Evolutionary conservation across 35 echinoderm and acorn worm genomes (phyloP).

Genomic region (Holothuria glaberrima): DNA sequence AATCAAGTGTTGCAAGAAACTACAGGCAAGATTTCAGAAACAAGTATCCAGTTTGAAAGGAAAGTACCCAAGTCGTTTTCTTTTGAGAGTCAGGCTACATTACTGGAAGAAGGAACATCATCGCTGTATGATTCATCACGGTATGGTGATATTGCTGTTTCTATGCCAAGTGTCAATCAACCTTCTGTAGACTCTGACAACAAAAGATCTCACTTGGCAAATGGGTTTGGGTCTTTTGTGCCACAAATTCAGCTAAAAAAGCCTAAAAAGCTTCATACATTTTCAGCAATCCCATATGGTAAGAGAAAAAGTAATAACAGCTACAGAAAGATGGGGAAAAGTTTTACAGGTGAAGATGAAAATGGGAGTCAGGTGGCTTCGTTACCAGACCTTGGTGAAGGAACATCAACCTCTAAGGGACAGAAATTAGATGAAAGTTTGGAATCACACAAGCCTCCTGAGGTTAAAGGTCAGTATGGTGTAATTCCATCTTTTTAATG

Average conservation of each 20-base stretch:
- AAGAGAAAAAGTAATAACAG: neutral
- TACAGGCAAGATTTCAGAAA: neutral
- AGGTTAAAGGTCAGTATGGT: neutral
- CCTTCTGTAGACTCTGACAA: too few species aligned
- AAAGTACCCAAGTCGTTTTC: constrained; percentile 20
- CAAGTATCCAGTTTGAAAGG: neutral
- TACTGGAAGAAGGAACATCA: neutral
- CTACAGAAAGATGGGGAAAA: neutral
- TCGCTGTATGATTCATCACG: neutral
- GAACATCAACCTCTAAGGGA: neutral
- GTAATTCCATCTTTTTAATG: too few species aligned
- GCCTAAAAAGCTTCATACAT: neutral
- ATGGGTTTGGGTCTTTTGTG: constrained; percentile 3
- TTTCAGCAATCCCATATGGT: constrained; percentile 26
- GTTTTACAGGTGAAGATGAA: neutral
- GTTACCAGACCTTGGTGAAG: neutral
- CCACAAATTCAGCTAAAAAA: constrained; percentile 15
- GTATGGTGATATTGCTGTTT: neutral
- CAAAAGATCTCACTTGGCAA: too few species aligned
- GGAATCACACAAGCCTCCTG: too few species aligned
- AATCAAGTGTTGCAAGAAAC: neutral
- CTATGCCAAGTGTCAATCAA: neutral
- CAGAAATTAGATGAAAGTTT: too few species aligned
- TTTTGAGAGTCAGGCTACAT: constrained; percentile 14
- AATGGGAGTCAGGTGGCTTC: neutral